These are phyloP conservation scores for Ceyx erithaca DNA, from an alignment of 2,797 vertebrate genomes.

Conservation along the genomic window DNA sequence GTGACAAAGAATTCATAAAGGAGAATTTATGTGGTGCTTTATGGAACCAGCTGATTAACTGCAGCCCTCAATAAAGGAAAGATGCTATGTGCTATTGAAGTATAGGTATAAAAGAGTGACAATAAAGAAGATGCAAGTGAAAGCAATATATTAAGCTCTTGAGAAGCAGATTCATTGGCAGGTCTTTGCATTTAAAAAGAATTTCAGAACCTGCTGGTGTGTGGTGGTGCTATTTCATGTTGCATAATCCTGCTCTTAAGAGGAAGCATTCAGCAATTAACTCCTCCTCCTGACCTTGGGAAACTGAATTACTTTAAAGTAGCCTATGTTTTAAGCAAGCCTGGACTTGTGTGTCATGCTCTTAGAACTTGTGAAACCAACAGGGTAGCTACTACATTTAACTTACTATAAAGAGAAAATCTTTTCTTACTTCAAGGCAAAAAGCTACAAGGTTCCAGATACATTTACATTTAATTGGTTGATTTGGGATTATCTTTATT, in stretches of 20 bases:
- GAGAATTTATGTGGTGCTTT: constrained; percentile 19
- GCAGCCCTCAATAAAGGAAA: constrained; percentile 16
- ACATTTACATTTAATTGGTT: background rate
- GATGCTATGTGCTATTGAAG: constrained; percentile 5
- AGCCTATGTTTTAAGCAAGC: background rate
- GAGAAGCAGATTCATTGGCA: constrained; percentile 32
- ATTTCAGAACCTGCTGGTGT: background rate
- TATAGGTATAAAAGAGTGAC: background rate
- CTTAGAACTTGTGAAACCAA: background rate
- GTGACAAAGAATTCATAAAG: constrained; percentile 41
- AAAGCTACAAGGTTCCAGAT: background rate
- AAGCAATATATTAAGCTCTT: constrained; percentile 42
- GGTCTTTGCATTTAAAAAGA: background rate
- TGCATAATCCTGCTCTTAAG: fast-evolving
- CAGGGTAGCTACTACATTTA: background rate
- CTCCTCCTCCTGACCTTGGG: constrained; percentile 20
- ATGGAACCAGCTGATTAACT: constrained; percentile 50
- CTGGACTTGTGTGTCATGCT: background rate
- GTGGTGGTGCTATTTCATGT: background rate
- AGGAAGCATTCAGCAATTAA: background rate
- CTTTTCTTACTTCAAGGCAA: background rate
- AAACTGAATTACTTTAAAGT: background rate
- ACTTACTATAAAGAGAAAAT: background rate
- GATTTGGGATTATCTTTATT: background rate
- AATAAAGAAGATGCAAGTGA: constrained; percentile 37